Conservation (phyloP, 2,888 invertebrate genomes). For the Trichogramma evanescens region DNA sequence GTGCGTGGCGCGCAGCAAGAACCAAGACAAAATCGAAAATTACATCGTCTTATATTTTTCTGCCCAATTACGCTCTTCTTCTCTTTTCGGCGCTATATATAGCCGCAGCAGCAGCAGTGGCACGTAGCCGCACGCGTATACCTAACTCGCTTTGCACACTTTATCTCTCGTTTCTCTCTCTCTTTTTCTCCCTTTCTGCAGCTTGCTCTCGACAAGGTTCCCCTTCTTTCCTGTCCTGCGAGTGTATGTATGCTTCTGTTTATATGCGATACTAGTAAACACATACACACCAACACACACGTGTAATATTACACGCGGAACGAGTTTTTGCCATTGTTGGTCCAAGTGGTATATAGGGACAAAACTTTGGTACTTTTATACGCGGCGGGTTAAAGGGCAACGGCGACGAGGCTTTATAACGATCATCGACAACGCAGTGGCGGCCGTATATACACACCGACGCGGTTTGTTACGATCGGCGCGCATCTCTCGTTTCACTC, state of each 20-base stretch:
- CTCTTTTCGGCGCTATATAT: not conserved
- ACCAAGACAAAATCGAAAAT: not conserved
- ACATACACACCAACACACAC: too few relatives aligned
- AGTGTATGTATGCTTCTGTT: too few relatives aligned
- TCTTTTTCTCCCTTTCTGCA: not conserved
- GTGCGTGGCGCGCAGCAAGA: not conserved
- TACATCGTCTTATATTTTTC: constrained; percentile 13
- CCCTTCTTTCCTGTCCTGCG: too few relatives aligned
- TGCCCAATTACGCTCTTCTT: not conserved
- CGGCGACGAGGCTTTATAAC: not conserved
- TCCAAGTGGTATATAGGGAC: too few relatives aligned
- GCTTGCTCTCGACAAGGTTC: too few relatives aligned
- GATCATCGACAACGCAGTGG: not conserved
- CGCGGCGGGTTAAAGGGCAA: not conserved
- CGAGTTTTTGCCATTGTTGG: too few relatives aligned
- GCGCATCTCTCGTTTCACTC: not conserved
- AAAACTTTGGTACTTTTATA: constrained; percentile 15
- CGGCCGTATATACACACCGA: not conserved
- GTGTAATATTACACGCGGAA: too few relatives aligned
- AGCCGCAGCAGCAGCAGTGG: not conserved
- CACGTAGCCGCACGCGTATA: not conserved
- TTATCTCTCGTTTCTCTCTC: not conserved
- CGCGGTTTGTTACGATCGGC: constrained; percentile 14
- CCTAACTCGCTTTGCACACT: not conserved
- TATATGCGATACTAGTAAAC: too few relatives aligned